A percentile compares a stretch with the other conserved stretches of the same genome.
Conservation (phyloP, 2,113 vertebrate genomes). For the Lamprotornis superbus region DNA sequence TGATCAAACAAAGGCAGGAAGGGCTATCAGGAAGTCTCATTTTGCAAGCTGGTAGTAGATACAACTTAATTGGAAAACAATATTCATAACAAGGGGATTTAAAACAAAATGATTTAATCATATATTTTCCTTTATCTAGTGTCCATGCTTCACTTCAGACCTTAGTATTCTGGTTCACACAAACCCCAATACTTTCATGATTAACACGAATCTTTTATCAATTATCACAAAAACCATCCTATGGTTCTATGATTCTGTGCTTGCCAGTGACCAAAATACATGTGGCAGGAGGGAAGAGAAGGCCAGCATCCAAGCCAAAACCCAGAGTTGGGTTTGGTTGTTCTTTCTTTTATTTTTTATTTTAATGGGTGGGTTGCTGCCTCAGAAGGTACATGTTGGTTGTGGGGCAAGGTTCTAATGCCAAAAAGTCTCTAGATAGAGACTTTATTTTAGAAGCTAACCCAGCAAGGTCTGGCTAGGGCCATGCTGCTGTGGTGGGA, state of each 20-base stretch:
- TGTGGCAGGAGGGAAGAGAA: not conserved
- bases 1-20: no score
- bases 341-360: not conserved
- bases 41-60: no score
- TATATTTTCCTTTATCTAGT: no score
- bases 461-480: fast-evolving
- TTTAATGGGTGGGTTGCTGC: not conserved
- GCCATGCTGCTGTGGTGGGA: not conserved
- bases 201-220: no score
- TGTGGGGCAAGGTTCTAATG: not conserved
- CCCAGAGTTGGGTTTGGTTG: fast-evolving
- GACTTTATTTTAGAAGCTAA: not conserved
- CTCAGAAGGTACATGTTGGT: fast-evolving
- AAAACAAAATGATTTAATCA: no score
- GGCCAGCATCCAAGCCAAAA: not conserved
- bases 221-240: no score
- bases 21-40: no score
- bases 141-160: no score
- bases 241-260: not conserved
- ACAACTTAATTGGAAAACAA: no score
- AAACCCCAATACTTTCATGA: no score
- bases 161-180: no score
- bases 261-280: fast-evolving
- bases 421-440: not conserved
- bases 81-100: no score